Percentiles rank a stretch among this genome's conserved stretches.
phyloP scores from a whole-genome alignment of 2,113 vertebrate species.

The Muntiacus reevesi region DNA sequence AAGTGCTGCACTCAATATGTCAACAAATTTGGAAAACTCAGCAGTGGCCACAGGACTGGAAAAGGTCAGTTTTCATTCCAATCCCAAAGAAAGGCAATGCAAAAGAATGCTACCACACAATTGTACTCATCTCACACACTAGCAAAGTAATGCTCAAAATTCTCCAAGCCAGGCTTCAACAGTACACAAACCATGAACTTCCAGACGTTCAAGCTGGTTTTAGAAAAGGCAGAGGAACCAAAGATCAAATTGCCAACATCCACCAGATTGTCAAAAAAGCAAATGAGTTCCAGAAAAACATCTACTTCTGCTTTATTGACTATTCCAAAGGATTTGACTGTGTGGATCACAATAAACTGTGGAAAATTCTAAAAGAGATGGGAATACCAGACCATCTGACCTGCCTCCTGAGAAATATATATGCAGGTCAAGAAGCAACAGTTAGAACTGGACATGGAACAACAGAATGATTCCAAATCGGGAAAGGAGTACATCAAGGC shows the following conservation, averaged over 20 bases:
- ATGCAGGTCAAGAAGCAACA: neutral
- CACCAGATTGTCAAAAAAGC: neutral
- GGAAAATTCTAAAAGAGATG: neutral
- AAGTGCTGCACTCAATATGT: neutral
- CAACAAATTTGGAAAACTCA: neutral
- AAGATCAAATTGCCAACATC: neutral
- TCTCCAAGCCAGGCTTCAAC: neutral
- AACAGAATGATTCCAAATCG: neutral
- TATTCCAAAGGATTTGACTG: neutral
- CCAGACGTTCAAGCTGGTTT: neutral
- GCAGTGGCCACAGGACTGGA: neutral
- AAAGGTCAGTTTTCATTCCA: neutral
- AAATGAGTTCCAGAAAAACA: neutral
- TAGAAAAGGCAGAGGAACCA: neutral
- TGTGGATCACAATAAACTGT: neutral
- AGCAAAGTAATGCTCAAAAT: neutral
- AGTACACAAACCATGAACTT: neutral
- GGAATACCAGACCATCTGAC: neutral
- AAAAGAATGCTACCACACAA: neutral
- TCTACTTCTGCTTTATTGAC: neutral
- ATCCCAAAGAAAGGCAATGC: neutral
- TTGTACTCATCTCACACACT: neutral
- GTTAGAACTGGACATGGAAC: neutral
- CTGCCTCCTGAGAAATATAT: neutral
- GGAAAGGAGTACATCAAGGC: neutral